These are phyloP conservation scores for Synergus laeviventris DNA, from an alignment of 2,888 invertebrate genomes.

Conservation along the genomic window DNA sequence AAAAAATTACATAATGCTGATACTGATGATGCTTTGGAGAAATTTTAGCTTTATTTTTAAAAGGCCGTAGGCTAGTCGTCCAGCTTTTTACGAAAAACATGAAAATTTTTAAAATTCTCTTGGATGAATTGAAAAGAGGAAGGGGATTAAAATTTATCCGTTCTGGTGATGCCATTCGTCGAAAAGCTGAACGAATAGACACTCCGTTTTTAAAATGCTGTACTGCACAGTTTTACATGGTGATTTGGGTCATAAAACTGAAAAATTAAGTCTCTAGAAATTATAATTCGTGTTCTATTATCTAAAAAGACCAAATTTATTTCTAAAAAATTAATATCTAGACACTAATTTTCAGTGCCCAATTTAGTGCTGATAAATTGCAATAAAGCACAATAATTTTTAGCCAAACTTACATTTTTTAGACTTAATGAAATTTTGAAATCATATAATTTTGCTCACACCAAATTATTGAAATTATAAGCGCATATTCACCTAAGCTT, in stretches of 20 bases:
- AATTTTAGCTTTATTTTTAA: background rate
- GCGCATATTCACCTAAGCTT: constrained; percentile 1
- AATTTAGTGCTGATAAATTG: background rate
- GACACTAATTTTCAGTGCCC: background rate
- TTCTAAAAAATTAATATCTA: background rate
- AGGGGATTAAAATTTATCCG: no score
- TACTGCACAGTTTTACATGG: background rate
- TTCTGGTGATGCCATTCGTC: no score
- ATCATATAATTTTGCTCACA: background rate
- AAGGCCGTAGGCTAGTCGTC: no score
- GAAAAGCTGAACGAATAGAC: no score
- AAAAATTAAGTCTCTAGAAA: background rate
- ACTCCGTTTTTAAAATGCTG: no score
- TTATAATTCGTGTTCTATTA: background rate
- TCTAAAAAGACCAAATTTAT: background rate
- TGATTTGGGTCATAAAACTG: background rate
- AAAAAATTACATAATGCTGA: background rate
- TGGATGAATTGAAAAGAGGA: no score
- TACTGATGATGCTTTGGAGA: constrained; percentile 6
- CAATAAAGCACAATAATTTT: background rate
- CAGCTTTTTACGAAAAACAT: no score
- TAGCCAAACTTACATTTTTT: background rate
- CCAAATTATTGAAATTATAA: background rate
- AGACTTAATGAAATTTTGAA: background rate
- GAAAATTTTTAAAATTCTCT: no score